Conservation (phyloP, 2,888 invertebrate species). For the Druceiella hillmani region DNA sequence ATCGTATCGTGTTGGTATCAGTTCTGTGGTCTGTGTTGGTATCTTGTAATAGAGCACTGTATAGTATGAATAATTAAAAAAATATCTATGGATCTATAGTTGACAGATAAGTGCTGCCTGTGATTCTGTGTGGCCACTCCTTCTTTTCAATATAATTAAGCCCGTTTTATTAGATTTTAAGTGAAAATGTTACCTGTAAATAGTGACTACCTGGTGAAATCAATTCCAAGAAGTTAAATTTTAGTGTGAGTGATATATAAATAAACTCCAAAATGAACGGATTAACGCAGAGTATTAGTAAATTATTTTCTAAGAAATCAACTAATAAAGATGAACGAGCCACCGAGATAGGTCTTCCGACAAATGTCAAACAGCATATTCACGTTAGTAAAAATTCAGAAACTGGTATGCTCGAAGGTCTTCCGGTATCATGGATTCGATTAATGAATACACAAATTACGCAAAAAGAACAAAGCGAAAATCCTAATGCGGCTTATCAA, state of each 20-base stretch:
- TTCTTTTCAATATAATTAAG: constrained; percentile 18
- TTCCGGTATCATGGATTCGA: constrained; percentile 78
- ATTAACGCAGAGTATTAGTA: constrained; percentile 45
- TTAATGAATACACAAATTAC: constrained; percentile 79
- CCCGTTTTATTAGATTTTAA: neutral
- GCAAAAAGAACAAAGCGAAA: constrained; percentile 79
- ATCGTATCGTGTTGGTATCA: no score
- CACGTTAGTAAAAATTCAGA: constrained; percentile 81
- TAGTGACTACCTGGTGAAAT: no score
- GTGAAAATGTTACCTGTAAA: neutral
- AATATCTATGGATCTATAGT: no score
- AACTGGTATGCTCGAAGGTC: constrained; percentile 79
- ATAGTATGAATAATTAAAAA: no score
- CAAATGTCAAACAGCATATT: constrained; percentile 78
- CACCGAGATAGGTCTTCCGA: constrained; percentile 75
- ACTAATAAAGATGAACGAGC: constrained; percentile 47
- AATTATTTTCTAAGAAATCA: constrained; percentile 46
- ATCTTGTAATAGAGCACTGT: no score
- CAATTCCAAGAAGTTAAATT: no score
- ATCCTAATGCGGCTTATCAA: constrained; percentile 85
- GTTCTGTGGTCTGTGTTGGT: no score
- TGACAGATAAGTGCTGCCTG: no score
- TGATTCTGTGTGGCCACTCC: constrained; percentile 42
- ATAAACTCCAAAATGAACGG: constrained; percentile 51
- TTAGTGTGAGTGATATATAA: no score